These are phyloP conservation scores for Mycteria americana DNA, from an alignment of 2,797 vertebrate species.

Conservation along the genomic window DNA sequence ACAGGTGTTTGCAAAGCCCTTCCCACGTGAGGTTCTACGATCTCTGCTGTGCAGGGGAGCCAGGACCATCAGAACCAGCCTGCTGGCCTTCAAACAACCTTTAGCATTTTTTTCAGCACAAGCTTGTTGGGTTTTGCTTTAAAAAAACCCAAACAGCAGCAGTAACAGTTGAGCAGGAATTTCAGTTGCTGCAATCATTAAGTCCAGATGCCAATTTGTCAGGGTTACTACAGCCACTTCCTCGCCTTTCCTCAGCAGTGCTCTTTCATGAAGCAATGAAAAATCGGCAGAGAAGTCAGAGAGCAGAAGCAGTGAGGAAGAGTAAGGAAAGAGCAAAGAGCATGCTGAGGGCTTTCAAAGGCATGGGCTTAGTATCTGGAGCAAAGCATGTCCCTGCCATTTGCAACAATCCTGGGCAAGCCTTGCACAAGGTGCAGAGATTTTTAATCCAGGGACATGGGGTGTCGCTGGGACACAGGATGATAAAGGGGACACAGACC, in stretches of 20 bases:
- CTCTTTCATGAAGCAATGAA: background rate
- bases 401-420: background rate
- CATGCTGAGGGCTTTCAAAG: background rate
- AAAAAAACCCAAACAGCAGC: background rate
- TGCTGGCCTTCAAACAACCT: constrained; percentile 39
- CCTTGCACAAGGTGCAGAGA: background rate
- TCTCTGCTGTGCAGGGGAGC: background rate
- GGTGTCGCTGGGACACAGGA: background rate
- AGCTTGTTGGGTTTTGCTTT: background rate
- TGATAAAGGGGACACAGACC: background rate
- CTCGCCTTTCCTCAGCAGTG: fast-evolving
- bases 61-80: background rate
- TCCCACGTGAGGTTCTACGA: background rate
- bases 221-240: background rate
- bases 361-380: fast-evolving
- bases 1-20: background rate
- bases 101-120: background rate
- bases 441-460: background rate
- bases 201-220: background rate
- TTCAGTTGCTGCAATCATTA: background rate
- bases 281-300: background rate
- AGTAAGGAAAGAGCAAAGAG: background rate
- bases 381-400: background rate
- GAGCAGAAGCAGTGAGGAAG: background rate
- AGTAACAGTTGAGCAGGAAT: background rate